phyloP scores from a whole-genome alignment of 2,888 invertebrate genomes.

The Labia minor region DNA sequence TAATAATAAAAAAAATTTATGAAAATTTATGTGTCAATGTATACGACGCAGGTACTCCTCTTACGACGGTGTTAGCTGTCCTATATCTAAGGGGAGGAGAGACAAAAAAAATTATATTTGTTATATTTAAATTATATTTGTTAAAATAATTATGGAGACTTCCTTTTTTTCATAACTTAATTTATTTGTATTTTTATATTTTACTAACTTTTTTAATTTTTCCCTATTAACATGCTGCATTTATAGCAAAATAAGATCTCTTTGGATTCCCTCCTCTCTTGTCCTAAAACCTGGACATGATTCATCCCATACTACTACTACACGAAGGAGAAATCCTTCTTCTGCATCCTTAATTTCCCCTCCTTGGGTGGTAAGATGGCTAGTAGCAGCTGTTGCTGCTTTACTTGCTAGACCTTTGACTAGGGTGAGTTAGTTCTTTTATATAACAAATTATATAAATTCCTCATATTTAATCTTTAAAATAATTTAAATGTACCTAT shows the following conservation, averaged over 20 bases:
- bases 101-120: no score
- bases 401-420: neutral
- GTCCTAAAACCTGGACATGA: slow-evolving; percentile 18
- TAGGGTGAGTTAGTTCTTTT: neutral
- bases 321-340: slow-evolving; percentile 16
- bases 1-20: no score
- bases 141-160: no score
- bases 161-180: no score
- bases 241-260: slow-evolving; percentile 19
- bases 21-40: no score
- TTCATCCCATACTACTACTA: slow-evolving; percentile 3
- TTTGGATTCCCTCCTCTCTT: slow-evolving; percentile 26
- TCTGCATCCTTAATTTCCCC: slow-evolving; percentile 9
- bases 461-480: no score
- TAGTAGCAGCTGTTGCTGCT: neutral
- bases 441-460: neutral
- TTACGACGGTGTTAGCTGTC: no score
- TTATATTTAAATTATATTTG: no score
- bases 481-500: no score
- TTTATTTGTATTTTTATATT: no score
- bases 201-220: slow-evolving; percentile 2
- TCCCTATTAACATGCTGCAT: neutral
- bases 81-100: no score
- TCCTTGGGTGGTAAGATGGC: neutral
- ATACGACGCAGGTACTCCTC: no score